Base-by-base conservation (phyloP, 2,888 invertebrate species). In the Hesperia comma region DNA sequence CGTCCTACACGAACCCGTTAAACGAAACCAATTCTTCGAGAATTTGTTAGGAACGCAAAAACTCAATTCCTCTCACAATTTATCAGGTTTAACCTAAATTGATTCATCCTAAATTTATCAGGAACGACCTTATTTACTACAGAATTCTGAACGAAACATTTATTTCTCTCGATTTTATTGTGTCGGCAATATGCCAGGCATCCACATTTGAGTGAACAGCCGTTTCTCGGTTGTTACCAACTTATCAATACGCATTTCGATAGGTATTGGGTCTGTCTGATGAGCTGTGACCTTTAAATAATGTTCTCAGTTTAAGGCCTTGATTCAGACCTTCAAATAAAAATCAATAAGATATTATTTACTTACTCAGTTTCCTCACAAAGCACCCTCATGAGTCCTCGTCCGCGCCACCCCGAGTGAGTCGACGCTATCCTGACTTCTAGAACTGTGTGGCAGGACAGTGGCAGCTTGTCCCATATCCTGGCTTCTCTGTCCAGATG, bases 361-460 rank as follows among this genome's bases (percentile, higher is more conserved):
- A 92, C 94, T 93, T 84, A 96, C 96, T 94, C 94, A 32, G 95
- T 91, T 75, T 93, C 94, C 70, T 95, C 94, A 74, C 95, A 93
- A 1, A 96, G 90, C 60, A 93, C 93, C 73, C 94, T 94, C 76
- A 95, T 95, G n/a, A 96, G 93, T 0, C 95, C 95, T 58, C 94
- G 87, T 12, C 96, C 96, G 66, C 96, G 85, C 94, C 94, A 95
- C 15, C 90, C 92, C 0, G 90, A 85, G 82, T 96, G 95, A 0
- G 95, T 96, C 0, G 95, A 95, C 0, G 95, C 87, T 71, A 96
- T 95, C 69, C 90, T 82, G 54, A 95, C 85, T 70, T 95, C 95
- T 77, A 96, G 76, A 6, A 94, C 89, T 2, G 78, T 79, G 71
- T 93, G 88, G 66, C 94, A 92, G 33, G 88, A 82, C 33, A 87